A percentile compares a stretch with the other conserved stretches of the same genome.
Conservation (phyloP, 2,113 vertebrate genomes). For the Calcarius ornatus region DNA sequence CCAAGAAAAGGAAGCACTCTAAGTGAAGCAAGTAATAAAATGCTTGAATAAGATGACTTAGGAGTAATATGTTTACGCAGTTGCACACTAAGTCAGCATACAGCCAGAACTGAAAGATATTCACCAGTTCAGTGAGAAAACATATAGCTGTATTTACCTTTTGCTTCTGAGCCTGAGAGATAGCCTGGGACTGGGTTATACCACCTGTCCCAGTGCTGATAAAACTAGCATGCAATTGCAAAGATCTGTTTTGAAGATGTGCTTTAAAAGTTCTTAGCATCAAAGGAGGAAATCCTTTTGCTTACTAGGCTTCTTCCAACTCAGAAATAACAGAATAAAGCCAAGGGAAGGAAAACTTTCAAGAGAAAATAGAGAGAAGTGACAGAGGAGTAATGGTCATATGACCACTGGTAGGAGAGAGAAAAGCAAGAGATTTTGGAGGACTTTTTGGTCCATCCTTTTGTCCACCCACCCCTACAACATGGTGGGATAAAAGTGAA, state of each 20-base stretch:
- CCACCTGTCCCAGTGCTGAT: background rate
- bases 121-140: background rate
- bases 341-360: background rate
- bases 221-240: background rate
- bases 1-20: background rate
- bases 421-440: background rate
- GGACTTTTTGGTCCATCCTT: background rate
- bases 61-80: accelerated
- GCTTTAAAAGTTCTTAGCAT: background rate
- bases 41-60: background rate
- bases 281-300: background rate
- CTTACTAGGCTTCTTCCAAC: background rate
- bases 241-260: background rate
- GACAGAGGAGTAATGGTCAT: background rate
- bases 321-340: background rate
- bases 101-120: background rate
- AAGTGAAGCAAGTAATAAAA: background rate
- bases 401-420: background rate
- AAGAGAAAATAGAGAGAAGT: background rate
- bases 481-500: background rate
- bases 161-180: background rate
- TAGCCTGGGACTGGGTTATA: background rate
- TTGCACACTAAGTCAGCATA: background rate
- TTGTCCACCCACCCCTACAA: background rate
- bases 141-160: background rate